phyloP scores from a whole-genome alignment of 2,888 invertebrate genomes.

The Calameuta filiformis region DNA sequence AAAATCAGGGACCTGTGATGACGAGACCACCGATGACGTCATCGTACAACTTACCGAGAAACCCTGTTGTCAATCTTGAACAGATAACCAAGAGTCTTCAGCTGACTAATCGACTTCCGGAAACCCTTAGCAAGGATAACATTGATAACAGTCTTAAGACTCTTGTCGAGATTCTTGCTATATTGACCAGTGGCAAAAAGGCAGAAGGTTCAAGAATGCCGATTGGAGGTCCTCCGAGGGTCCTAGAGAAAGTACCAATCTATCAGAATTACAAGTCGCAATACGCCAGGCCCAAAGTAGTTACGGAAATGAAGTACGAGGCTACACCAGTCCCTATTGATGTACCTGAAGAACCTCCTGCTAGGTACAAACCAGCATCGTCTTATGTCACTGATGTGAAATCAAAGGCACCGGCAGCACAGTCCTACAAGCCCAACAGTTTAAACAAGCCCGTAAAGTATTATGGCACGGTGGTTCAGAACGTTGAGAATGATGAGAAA shows the following conservation, averaged over 20 bases:
- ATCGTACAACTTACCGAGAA: conserved; percentile 41
- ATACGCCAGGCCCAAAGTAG: conserved; percentile 49
- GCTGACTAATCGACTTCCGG: conserved; percentile 80
- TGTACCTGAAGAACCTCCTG: conserved; percentile 20
- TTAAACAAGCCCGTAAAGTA: conserved; percentile 45
- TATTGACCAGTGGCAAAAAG: conserved; percentile 70
- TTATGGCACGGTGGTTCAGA: conserved; percentile 49
- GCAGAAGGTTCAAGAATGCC: conserved; percentile 53
- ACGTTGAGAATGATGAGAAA: conserved; percentile 33
- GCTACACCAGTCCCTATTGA: conserved; percentile 45
- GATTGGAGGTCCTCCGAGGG: conserved; percentile 15
- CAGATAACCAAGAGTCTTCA: conserved; percentile 79
- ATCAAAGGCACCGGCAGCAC: conserved; percentile 19
- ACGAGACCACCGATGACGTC: conserved; percentile 3
- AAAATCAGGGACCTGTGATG: conserved; percentile 5
- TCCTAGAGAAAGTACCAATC: background rate
- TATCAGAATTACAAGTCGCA: conserved; percentile 28
- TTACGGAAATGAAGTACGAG: conserved; percentile 56
- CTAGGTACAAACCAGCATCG: conserved; percentile 22
- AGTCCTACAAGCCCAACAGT: conserved; percentile 29
- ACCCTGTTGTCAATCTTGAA: conserved; percentile 65
- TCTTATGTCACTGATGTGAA: conserved; percentile 30
- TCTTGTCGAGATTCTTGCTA: conserved; percentile 78
- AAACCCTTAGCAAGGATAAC: conserved; percentile 80
- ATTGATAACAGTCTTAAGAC: conserved; percentile 84